Conservation (phyloP, 2,888 invertebrate genomes). For the Deroplatys truncata region DNA sequence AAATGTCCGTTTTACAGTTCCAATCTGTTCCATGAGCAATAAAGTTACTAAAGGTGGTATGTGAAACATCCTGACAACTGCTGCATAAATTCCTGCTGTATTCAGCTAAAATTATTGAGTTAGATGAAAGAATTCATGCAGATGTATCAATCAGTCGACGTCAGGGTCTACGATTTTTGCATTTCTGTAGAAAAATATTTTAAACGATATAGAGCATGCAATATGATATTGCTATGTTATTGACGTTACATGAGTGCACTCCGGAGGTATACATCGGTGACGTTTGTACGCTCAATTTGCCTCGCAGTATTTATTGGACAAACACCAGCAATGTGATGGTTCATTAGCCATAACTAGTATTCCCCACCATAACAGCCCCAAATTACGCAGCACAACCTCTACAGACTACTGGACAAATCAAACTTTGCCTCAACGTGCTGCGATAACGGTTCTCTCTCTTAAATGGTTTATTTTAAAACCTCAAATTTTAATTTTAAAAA, state of each 20-base stretch:
- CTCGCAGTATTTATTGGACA: neutral
- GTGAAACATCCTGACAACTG: no score
- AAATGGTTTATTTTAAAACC: neutral
- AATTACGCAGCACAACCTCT: neutral
- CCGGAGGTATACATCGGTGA: neutral
- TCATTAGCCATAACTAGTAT: neutral
- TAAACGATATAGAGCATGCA: neutral
- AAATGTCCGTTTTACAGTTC: no score
- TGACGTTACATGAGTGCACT: neutral
- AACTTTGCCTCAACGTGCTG: neutral
- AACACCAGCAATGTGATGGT: neutral
- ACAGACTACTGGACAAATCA: neutral
- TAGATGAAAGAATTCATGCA: no score
- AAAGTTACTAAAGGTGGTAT: no score
- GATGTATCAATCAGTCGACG: no score
- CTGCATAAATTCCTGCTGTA: no score
- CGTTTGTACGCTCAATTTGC: neutral
- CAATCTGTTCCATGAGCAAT: no score
- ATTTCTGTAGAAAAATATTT: neutral
- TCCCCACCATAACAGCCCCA: neutral
- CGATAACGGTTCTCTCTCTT: neutral
- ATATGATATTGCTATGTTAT: neutral
- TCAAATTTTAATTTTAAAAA: no score
- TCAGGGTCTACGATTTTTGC: no score
- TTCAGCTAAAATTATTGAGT: no score